Percentiles rank a stretch among this genome's conserved stretches.
phyloP scores from a whole-genome alignment of 2,113 vertebrate species.

The Tachuris rubrigastra region DNA sequence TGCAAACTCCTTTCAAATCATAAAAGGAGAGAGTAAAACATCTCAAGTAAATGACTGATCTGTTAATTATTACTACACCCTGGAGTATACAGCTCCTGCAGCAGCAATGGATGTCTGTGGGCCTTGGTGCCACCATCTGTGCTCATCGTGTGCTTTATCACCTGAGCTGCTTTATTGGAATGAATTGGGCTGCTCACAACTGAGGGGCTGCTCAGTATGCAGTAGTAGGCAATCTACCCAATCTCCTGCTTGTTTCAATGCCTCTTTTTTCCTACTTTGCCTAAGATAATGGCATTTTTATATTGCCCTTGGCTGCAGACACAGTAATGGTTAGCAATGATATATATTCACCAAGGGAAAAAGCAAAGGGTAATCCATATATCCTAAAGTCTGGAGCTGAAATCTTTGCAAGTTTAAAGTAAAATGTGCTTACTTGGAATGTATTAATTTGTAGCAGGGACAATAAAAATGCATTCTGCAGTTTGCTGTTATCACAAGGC shows the following conservation, averaged over 20 bases:
- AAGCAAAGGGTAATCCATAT: constrained; percentile 42
- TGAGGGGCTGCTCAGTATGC: neutral
- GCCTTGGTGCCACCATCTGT: neutral
- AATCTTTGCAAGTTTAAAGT: constrained; percentile 29
- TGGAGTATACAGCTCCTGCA: neutral
- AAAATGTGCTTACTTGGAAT: constrained; percentile 42
- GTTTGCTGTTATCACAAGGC: constrained; percentile 32
- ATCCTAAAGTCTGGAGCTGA: constrained; percentile 40
- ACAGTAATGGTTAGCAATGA: constrained; percentile 26
- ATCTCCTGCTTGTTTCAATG: neutral
- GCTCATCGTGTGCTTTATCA: neutral
- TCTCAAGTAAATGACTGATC: constrained; percentile 49
- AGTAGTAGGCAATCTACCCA: neutral
- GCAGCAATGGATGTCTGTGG: neutral
- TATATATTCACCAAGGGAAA: constrained; percentile 26
- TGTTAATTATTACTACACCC: constrained; percentile 33
- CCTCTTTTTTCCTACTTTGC: constrained; percentile 12
- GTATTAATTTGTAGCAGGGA: constrained; percentile 49
- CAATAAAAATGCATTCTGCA: constrained; percentile 47
- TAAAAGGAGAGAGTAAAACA: neutral
- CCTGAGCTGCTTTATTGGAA: neutral
- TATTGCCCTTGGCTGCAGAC: constrained; percentile 46
- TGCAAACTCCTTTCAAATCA: neutral
- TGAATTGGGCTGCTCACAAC: neutral
- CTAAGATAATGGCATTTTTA: constrained; percentile 58